Conservation (phyloP, 1,140 invertebrate genomes). For the Hyles euphorbiae region DNA sequence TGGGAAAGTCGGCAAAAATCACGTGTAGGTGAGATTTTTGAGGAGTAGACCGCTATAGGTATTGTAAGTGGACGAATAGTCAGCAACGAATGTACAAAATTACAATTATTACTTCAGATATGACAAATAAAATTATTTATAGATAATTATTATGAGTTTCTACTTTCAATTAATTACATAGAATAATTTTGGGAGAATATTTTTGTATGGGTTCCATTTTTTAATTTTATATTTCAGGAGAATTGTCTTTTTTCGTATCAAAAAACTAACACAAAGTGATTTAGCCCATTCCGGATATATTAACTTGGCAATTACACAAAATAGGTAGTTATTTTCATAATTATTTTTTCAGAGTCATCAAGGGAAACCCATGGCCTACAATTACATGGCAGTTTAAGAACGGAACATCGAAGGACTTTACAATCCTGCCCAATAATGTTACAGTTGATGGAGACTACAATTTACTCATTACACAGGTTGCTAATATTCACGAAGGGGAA, state of each 20-base stretch:
- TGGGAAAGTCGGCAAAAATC: slow-evolving; percentile 37
- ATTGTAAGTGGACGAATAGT: no score
- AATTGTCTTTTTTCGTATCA: no score
- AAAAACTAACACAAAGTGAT: no score
- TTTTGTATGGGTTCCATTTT: no score
- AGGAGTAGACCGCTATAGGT: no score
- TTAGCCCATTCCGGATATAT: no score
- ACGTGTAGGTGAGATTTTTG: slow-evolving; percentile 68
- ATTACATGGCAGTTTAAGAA: slow-evolving; percentile 39
- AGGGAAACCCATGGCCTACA: slow-evolving; percentile 45
- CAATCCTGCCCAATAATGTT: slow-evolving; percentile 14
- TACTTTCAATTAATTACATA: not conserved
- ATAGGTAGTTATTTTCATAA: not conserved
- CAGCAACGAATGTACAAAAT: no score
- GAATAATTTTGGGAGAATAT: not conserved
- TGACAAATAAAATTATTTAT: no score
- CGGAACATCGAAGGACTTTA: slow-evolving; percentile 15
- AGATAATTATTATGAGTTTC: no score
- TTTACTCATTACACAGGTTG: slow-evolving; percentile 23
- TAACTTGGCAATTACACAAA: no score
- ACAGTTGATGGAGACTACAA: slow-evolving; percentile 17
- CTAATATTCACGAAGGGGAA: slow-evolving; percentile 30
- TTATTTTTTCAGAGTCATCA: slow-evolving; percentile 35
- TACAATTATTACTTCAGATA: no score
- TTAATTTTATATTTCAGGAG: no score